Evolutionary conservation across 30 jellyfish, hydroid and myxozoan species (phyloP).

Genomic region (Rhopilema esculentum): DNA sequence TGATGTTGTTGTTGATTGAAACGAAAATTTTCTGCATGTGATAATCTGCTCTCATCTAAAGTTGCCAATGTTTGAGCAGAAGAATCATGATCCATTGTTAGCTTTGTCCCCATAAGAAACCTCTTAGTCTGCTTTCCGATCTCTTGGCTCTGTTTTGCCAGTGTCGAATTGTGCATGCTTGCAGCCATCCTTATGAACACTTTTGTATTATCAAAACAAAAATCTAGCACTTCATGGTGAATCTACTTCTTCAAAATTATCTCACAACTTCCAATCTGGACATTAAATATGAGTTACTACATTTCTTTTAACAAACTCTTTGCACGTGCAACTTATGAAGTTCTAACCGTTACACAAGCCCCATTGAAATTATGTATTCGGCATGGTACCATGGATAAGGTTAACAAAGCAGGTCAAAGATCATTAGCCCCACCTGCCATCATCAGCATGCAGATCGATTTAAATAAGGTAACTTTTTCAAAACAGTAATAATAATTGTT

Average conservation of each 20-base stretch:
- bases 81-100: constrained; percentile 57
- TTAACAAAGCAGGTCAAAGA: not conserved
- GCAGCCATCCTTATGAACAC: too few species aligned
- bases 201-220: too few species aligned
- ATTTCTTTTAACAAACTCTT: too few species aligned
- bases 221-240: too few species aligned
- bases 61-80: constrained; percentile 53
- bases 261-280: too few species aligned
- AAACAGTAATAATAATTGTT: too few species aligned
- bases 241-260: not conserved
- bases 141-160: not conserved
- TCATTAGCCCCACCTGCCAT: not conserved
- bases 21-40: constrained; percentile 53
- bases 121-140: not conserved
- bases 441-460: not conserved
- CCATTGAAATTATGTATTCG: too few species aligned
- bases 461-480: too few species aligned
- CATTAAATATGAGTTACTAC: too few species aligned
- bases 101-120: constrained; percentile 21
- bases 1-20: constrained; percentile 6
- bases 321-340: too few species aligned
- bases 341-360: too few species aligned
- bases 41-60: constrained; percentile 54
- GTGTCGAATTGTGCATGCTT: not conserved
- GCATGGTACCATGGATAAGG: too few species aligned